Evolutionary conservation across 2,797 vertebrate species (phyloP).

Genomic region (Hybognathus amarus): DNA sequence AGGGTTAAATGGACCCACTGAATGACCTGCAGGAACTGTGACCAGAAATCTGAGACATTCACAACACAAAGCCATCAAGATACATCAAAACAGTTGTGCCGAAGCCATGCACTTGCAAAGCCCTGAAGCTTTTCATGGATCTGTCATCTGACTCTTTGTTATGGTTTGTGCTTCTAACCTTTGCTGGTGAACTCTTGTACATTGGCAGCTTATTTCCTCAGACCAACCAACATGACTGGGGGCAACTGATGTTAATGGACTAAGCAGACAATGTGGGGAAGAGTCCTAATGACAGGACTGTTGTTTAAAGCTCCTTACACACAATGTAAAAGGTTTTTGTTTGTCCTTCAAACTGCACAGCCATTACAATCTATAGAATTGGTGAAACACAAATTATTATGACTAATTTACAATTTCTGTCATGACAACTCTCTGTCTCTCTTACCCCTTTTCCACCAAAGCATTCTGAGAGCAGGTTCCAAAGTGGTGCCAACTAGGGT

Average conservation of each 20-base stretch:
- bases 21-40: conserved; percentile 53
- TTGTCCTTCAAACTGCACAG: neutral
- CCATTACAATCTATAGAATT: neutral
- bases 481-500: too few species aligned
- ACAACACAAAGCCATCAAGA: conserved; percentile 51
- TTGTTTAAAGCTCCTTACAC: neutral
- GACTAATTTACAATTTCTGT: neutral
- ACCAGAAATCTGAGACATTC: conserved; percentile 55
- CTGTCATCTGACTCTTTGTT: conserved; percentile 31
- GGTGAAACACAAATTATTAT: neutral
- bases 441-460: too few species aligned
- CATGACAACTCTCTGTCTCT: too few species aligned
- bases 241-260: conserved; percentile 26
- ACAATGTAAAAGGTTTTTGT: neutral
- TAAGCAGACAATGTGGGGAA: neutral
- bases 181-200: conserved; percentile 17
- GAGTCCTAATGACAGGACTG: conserved; percentile 4
- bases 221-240: conserved; percentile 11
- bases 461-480: too few species aligned
- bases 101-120: conserved; percentile 28
- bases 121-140: conserved; percentile 12
- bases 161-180: conserved; percentile 39
- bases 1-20: conserved; percentile 48
- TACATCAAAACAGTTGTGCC: conserved; percentile 42
- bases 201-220: neutral